Evolutionary conservation across 2,797 vertebrate genomes (phyloP), one percentile per base, ranked within the genome.

Genomic region (Artibeus jamaicensis): DNA sequence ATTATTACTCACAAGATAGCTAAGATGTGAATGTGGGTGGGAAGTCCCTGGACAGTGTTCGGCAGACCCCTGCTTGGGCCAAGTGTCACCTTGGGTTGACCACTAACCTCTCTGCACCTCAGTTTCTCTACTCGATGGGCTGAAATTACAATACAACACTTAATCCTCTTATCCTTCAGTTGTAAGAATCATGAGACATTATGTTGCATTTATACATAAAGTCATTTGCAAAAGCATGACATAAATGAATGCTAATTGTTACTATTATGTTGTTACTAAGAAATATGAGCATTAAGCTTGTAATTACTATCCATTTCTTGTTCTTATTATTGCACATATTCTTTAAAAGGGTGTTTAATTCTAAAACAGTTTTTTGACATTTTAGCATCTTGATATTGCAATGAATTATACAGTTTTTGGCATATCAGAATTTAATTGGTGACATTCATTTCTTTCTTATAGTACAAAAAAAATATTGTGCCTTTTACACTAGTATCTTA

Each of bases 281-380:
- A 44, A 89, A 67, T 34, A 55, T 32, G 50, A 89, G 24, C 48
- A 77, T 74, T 68, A 82, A 78, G 15, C 67, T 76, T 77, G 4
- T 81, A 34, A 32, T 79, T 81, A 79, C 50, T 44, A 2, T 29
- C 34, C 26, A 48, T 77, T 87, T 81, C 42, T 89, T 94, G 6
- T 42, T 74, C 65, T 81, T 84, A 55, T 76, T 84, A 86, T 86
- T n/a, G 62, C 62, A 71, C 67, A 62, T 86, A 70, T 84, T 95
- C 12, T 95, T 94, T 88, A 32, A 34, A 70, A 79, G 19, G 37
- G 5, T 78, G 21, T 93, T 62, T 53, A 73, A 67, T 86, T 85
- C 67, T 76, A 71, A 91, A 37, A 62, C 34, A 3, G 48, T 65
- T 50, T 65, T 88, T 91, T 79, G 55, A 44, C 29, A 37, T 67